Percentiles rank a stretch among this genome's conserved stretches.
These are phyloP conservation scores for Zaprionus capensis DNA, from an alignment of 1,140 invertebrate species.

Conservation along the genomic window DNA sequence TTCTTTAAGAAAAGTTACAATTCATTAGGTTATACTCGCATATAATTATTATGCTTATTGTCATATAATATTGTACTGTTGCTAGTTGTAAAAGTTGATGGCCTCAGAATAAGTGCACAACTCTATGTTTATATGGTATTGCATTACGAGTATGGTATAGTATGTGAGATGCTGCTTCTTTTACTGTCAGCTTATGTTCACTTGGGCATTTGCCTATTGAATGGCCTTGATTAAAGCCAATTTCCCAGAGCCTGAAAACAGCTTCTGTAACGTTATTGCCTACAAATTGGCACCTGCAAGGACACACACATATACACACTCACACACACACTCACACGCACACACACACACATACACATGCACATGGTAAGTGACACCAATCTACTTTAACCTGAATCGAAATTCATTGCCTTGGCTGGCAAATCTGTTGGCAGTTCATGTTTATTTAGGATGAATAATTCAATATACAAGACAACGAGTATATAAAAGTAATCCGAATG, in stretches of 20 bases:
- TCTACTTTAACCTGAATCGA: constrained; percentile 55
- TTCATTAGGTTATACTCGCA: neutral
- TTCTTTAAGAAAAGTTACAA: too few relatives aligned
- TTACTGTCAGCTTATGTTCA: neutral
- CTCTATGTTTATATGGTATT: neutral
- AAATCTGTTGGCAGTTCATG: constrained; percentile 76
- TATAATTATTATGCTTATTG: neutral
- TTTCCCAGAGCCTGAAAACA: constrained; percentile 5
- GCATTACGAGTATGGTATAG: neutral
- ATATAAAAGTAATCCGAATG: constrained; percentile 43
- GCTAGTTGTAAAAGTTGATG: neutral
- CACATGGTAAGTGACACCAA: constrained; percentile 13
- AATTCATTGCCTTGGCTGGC: constrained; percentile 57
- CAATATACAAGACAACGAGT: constrained; percentile 60
- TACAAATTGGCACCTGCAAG: constrained; percentile 41
- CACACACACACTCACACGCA: constrained; percentile 23
- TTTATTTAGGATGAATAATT: constrained; percentile 83
- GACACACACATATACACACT: constrained; percentile 39
- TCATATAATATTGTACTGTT: neutral
- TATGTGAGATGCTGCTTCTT: neutral
- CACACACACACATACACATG: neutral
- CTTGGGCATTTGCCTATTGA: constrained; percentile 43
- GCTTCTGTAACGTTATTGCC: constrained; percentile 38
- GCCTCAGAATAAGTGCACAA: neutral
- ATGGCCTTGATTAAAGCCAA: constrained; percentile 66